Evolutionary conservation across 2,113 vertebrate species (phyloP).

Genomic region (Labrus mixtus): DNA sequence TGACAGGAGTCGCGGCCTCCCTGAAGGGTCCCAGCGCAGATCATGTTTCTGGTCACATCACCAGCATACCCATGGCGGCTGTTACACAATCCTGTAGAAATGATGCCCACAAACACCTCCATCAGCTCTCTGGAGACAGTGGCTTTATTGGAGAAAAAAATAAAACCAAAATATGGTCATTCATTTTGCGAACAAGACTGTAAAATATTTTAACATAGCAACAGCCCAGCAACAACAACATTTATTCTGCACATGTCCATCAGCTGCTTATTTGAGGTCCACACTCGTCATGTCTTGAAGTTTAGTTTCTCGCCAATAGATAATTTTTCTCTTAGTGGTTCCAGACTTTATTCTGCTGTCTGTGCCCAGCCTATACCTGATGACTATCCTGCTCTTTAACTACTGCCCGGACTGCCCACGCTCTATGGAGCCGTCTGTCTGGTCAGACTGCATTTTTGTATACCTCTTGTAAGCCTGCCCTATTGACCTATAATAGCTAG

Average conservation of each 20-base stretch:
- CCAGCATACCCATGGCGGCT: constrained; percentile 81
- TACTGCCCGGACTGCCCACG: neutral
- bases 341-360: neutral
- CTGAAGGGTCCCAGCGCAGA: constrained; percentile 90
- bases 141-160: constrained; percentile 64
- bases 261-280: too few species aligned
- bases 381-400: neutral
- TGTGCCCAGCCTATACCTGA: neutral
- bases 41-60: constrained; percentile 86
- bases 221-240: neutral
- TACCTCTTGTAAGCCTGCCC: neutral
- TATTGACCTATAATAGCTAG: neutral
- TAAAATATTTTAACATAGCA: neutral
- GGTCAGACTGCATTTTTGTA: neutral
- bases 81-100: constrained; percentile 86
- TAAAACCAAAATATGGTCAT: neutral
- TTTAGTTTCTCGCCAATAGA: too few species aligned
- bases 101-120: constrained; percentile 88
- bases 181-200: neutral
- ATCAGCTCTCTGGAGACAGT: constrained; percentile 83
- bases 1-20: constrained; percentile 94
- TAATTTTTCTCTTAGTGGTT: neutral
- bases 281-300: too few species aligned
- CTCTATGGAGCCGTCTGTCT: neutral
- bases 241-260: too few species aligned